phyloP scores from a whole-genome alignment of 2,888 invertebrate species.

The Phlogophora meticulosa region DNA sequence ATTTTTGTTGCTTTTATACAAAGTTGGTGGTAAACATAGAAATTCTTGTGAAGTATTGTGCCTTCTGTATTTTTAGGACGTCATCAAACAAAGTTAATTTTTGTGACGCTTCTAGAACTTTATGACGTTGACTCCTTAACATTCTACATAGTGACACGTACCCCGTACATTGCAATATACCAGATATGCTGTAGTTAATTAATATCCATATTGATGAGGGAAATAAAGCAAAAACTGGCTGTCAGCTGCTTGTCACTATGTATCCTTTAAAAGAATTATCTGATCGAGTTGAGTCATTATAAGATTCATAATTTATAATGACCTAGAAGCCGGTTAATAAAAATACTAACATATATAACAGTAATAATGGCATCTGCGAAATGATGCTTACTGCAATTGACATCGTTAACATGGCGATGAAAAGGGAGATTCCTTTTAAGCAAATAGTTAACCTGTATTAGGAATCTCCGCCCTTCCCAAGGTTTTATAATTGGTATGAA shows the following conservation, averaged over 20 bases:
- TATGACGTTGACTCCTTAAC: not conserved
- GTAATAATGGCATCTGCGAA: not conserved
- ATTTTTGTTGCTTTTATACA: slow-evolving; percentile 69
- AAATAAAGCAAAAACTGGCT: slow-evolving; percentile 46
- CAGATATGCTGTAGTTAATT: slow-evolving; percentile 36
- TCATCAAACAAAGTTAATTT: slow-evolving; percentile 25
- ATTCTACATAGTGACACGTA: slow-evolving; percentile 7
- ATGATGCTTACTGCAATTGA: not conserved
- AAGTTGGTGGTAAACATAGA: slow-evolving; percentile 66
- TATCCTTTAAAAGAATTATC: slow-evolving; percentile 48
- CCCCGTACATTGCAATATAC: slow-evolving; percentile 26
- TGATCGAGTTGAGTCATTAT: slow-evolving; percentile 37
- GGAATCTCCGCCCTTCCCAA: too few relatives aligned
- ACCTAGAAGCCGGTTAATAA: slow-evolving; percentile 35
- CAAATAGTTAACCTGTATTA: too few relatives aligned
- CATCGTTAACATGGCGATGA: not conserved
- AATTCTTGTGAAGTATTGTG: slow-evolving; percentile 60
- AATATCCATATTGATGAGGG: slow-evolving; percentile 38
- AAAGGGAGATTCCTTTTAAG: not conserved
- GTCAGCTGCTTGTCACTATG: slow-evolving; percentile 45
- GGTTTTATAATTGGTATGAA: too few relatives aligned
- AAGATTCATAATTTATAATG: slow-evolving; percentile 37
- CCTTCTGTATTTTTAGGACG: slow-evolving; percentile 48
- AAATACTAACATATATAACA: not conserved
- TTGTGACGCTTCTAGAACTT: slow-evolving; percentile 21